These are phyloP conservation scores for Lymantria monacha DNA, from an alignment of 2,888 invertebrate species.

Conservation along the genomic window DNA sequence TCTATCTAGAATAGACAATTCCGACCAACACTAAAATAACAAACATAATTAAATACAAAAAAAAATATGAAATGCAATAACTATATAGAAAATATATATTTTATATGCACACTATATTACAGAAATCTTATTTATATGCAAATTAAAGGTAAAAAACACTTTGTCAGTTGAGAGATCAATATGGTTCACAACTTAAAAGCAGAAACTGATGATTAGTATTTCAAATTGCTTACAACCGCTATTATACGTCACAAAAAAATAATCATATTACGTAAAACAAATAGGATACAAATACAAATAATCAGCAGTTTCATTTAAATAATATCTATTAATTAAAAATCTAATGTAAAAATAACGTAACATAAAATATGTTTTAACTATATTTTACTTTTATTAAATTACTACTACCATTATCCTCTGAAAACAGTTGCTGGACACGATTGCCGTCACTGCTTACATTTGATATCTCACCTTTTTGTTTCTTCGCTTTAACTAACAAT, in stretches of 20 bases:
- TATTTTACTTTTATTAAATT: conserved; percentile 12
- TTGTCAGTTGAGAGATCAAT: conserved; percentile 12
- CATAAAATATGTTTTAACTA: not conserved
- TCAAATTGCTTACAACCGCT: not conserved
- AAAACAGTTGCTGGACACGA: conserved; percentile 53
- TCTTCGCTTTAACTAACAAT: conserved; percentile 76
- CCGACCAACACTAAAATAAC: conserved; percentile 4
- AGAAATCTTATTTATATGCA: conserved; percentile 3
- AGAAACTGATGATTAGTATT: conserved; percentile 15
- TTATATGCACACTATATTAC: conserved; percentile 7
- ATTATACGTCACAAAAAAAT: not conserved
- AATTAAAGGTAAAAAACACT: conserved; percentile 1
- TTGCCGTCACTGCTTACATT: conserved; percentile 60
- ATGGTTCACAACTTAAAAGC: conserved; percentile 15
- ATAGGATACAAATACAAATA: not conserved
- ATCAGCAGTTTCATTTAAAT: not conserved
- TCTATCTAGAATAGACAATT: conserved; percentile 6
- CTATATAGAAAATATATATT: conserved; percentile 5
- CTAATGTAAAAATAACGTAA: not conserved
- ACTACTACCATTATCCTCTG: conserved; percentile 69
- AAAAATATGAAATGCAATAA: conserved; percentile 20
- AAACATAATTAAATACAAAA: conserved; percentile 12
- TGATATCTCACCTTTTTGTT: conserved; percentile 68
- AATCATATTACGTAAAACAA: not conserved
- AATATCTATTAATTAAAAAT: conserved; percentile 8